Evolutionary conservation across 2,797 vertebrate species (phyloP).

Genomic region (Squalus acanthias): DNA sequence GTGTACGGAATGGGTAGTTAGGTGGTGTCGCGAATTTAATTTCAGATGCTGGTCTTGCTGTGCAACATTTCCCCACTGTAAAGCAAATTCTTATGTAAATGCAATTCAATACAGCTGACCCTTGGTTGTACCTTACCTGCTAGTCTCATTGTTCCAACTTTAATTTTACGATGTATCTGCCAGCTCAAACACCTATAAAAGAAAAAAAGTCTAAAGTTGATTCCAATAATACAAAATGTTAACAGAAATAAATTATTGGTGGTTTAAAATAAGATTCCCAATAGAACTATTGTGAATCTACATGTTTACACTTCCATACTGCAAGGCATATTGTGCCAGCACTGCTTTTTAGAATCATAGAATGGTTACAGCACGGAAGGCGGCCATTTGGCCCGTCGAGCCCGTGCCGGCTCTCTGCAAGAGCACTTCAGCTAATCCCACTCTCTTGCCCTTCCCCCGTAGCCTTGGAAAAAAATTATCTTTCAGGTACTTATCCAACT

Average conservation of each 20-base stretch:
- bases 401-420: too few relatives aligned
- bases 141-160: constrained; percentile 3
- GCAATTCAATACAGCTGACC: neutral
- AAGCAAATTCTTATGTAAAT: neutral
- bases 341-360: neutral
- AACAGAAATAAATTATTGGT: neutral
- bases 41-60: neutral
- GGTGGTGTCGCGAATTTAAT: neutral
- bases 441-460: too few relatives aligned
- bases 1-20: neutral
- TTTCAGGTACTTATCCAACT: too few relatives aligned
- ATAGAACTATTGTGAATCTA: neutral
- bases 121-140: neutral
- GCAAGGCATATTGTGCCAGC: neutral
- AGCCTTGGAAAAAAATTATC: too few relatives aligned
- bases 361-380: too few relatives aligned
- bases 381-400: too few relatives aligned
- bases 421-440: too few relatives aligned
- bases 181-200: neutral
- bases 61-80: neutral
- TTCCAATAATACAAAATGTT: neutral
- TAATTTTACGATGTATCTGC: neutral
- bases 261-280: neutral
- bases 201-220: neutral
- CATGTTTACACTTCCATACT: neutral